Conservation (phyloP, 2,113 vertebrate species). For the Lethenteron camtschaticum region DNA sequence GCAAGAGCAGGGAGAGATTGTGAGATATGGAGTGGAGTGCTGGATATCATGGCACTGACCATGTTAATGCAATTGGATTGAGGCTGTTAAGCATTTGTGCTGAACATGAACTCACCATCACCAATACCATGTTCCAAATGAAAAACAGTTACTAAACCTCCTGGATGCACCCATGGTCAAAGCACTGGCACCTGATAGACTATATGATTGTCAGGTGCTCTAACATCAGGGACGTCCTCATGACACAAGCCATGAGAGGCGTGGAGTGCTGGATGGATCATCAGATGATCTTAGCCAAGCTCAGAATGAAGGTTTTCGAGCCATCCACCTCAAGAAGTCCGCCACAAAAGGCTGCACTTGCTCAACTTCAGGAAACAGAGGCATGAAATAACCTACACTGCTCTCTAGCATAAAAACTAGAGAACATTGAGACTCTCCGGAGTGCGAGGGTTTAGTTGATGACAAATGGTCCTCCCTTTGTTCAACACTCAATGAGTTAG, state of each 20-base stretch:
- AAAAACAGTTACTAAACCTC: background rate
- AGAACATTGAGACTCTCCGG: too few relatives aligned
- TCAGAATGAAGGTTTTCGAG: too few relatives aligned
- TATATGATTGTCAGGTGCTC: background rate
- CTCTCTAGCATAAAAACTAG: too few relatives aligned
- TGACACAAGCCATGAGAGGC: background rate
- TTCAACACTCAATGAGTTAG: too few relatives aligned
- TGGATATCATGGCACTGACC: background rate
- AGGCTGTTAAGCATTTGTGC: background rate
- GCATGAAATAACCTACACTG: too few relatives aligned
- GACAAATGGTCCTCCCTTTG: too few relatives aligned
- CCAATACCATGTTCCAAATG: background rate
- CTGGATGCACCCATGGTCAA: background rate
- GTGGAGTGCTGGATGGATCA: background rate
- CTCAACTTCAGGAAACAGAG: too few relatives aligned
- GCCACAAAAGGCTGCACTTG: too few relatives aligned
- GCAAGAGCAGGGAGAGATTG: background rate
- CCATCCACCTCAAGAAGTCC: too few relatives aligned
- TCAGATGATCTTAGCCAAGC: background rate
- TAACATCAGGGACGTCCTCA: background rate
- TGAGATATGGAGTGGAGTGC: background rate
- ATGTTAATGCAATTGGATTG: background rate
- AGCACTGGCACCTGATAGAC: background rate
- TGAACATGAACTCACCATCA: background rate
- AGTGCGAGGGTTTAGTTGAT: too few relatives aligned